Evolutionary conservation across 2,888 invertebrate species (phyloP).

Genomic region (Chrysodeixis includens): DNA sequence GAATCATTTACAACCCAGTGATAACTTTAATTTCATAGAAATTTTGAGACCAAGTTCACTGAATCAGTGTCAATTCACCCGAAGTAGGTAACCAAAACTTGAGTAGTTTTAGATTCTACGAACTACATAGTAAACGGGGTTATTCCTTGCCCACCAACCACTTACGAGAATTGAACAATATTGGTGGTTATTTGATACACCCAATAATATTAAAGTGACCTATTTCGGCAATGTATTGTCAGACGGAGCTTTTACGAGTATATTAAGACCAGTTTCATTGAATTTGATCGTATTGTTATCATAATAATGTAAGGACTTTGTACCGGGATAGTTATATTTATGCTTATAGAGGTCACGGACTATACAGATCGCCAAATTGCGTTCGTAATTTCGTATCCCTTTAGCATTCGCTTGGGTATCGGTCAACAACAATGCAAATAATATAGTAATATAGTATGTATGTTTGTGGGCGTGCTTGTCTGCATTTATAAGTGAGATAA

Average conservation of each 20-base stretch:
- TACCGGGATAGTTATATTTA: not conserved
- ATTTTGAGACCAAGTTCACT: no score
- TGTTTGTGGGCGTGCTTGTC: no score
- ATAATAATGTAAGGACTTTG: not conserved
- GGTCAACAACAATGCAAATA: no score
- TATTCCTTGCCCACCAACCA: not conserved
- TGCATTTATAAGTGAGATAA: no score
- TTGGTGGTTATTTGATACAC: not conserved
- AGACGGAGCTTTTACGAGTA: not conserved
- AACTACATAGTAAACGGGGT: not conserved
- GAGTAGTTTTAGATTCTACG: no score
- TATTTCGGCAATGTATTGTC: not conserved
- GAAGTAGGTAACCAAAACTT: no score
- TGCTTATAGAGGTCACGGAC: not conserved
- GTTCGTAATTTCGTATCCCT: not conserved
- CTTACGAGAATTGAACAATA: not conserved
- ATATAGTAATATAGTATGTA: no score
- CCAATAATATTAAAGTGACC: slow-evolving; percentile 4
- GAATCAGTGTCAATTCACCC: no score
- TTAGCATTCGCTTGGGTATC: not conserved
- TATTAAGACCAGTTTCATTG: not conserved
- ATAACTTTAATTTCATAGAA: no score
- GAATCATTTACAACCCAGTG: no score
- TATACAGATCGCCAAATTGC: not conserved
- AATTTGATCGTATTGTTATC: not conserved